phyloP scores from a whole-genome alignment of 2,113 vertebrate species.

The Psittacara wagleri region DNA sequence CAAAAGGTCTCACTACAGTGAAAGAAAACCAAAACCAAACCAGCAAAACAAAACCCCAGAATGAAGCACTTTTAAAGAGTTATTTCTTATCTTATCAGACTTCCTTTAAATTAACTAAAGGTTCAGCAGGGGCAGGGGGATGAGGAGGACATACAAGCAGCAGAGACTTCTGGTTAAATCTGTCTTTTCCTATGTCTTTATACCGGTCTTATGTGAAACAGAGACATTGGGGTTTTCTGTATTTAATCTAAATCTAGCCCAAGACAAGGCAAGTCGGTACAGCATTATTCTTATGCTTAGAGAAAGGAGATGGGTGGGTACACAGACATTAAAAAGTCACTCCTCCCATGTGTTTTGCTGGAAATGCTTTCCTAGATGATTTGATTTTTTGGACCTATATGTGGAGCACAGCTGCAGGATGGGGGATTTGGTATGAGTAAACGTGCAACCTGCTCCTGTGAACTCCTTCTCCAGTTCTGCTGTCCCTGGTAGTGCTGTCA shows the following conservation, averaged over 20 bases:
- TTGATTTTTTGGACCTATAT: background rate
- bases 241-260: constrained; percentile 27
- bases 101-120: background rate
- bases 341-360: background rate
- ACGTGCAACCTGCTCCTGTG: background rate
- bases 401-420: background rate
- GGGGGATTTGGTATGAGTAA: background rate
- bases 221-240: constrained; percentile 1
- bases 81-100: background rate
- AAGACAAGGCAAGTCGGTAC: background rate
- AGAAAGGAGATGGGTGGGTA: background rate
- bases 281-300: background rate
- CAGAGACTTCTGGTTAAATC: background rate
- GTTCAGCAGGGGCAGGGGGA: background rate
- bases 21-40: background rate
- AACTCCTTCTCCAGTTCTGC: background rate
- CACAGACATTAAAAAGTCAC: background rate
- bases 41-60: background rate
- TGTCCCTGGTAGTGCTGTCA: background rate
- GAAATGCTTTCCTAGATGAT: background rate
- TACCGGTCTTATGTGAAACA: background rate
- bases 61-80: background rate
- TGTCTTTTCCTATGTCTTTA: background rate
- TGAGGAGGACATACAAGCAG: background rate
- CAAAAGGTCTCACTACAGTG: background rate